Percentiles rank a stretch among this genome's conserved stretches.
These are phyloP conservation scores for Gnathonemus echidnorhynchus DNA, from an alignment of 2,113 vertebrate genomes.

Conservation along the genomic window DNA sequence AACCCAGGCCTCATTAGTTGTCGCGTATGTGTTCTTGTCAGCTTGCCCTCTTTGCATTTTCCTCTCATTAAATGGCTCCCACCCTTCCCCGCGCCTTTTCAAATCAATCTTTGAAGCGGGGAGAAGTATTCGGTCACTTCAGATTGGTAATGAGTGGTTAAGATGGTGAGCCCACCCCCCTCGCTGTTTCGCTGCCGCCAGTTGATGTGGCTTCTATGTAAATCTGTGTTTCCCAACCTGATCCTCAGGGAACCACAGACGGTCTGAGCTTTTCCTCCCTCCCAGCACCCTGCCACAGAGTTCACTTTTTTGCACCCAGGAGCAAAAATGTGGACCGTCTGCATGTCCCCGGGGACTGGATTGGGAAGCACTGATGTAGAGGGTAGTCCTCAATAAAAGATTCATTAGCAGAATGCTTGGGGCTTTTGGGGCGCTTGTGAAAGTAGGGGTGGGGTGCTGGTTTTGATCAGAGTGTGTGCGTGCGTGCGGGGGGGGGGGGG, in stretches of 20 bases:
- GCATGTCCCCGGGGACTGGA: neutral
- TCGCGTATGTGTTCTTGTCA: neutral
- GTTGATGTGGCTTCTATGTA: constrained; percentile 51
- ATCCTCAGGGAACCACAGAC: neutral
- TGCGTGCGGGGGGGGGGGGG: too few relatives aligned
- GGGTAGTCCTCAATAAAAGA: constrained; percentile 54
- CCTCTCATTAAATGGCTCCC: constrained; percentile 15
- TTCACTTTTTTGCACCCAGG: constrained; percentile 25
- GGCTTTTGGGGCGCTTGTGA: constrained; percentile 35
- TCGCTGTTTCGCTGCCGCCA: constrained; percentile 52
- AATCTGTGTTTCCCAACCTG: neutral
- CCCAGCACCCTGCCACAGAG: neutral
- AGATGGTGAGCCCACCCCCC: constrained; percentile 37
- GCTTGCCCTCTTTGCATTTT: neutral
- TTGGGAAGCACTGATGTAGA: constrained; percentile 30
- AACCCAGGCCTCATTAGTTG: neutral
- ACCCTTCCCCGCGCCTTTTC: constrained; percentile 15
- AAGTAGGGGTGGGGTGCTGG: constrained; percentile 22
- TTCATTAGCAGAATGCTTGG: constrained; percentile 38
- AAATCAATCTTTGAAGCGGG: neutral
- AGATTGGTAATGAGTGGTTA: constrained; percentile 18
- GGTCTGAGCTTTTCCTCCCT: neutral
- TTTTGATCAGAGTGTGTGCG: constrained; percentile 15
- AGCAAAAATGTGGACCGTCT: constrained; percentile 28
- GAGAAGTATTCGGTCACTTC: neutral